Base-by-base conservation (phyloP, 2,113 vertebrate species). In the Chaenocephalus aceratus region DNA sequence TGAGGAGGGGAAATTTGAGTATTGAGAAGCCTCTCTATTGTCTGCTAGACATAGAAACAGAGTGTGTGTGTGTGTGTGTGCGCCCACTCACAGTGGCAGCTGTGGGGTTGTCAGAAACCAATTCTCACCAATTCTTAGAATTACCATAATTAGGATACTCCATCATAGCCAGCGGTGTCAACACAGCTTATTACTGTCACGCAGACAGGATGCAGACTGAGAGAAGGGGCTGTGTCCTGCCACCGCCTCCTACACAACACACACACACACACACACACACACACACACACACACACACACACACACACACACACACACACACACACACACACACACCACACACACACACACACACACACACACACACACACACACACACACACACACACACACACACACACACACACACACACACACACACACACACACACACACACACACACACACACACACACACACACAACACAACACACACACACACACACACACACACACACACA, bases 131-230 rank as follows among this genome's bases (percentile, higher is more conserved):
- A 64, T 83, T 84, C 58, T 81, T 49, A 72, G 70, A 77, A 89
- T 92, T 85, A 83, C 85, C 82, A 86, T 93, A 91, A 92, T 92
- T 92, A 92, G 80, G 81, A 90, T 77, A 83, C 83, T 84, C 72
- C 71, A 73, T 91, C 77, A 85, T 87, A 82, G 85, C 86, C 89
- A 89, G 82, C 11, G 79, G 87, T 87, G 83, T 86, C 91, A 92
- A 92, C 86, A 92, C 88, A 84, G 83, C 91, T 91, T 91, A 92
- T 94, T 94, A 90, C 87, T 90, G 89, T 87, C 91, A 90, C 52
- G 21, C 58, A 80, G 83, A 80, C 79, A 59, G 75, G 67, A 89
- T 59, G 30, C 63, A 80, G 83, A 79, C 85, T 65, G 71, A 75
- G 69, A 73, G 75, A 68, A 44, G 76, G 75, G 60, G 77, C 59